Base-by-base conservation (phyloP, 2,113 vertebrate species). In the Meleagris gallopavo region DNA sequence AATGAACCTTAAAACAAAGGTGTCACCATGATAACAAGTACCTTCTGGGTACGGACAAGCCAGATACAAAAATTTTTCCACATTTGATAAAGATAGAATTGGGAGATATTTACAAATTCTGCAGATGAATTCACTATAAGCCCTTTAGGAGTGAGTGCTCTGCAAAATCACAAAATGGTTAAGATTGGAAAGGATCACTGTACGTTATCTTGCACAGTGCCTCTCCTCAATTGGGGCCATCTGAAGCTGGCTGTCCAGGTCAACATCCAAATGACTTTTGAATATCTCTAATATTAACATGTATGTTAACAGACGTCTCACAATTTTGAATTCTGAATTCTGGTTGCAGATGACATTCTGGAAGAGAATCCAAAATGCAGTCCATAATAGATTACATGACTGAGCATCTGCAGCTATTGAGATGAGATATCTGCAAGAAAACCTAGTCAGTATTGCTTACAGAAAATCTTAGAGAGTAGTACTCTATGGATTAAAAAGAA, bases 1-100 rank as follows among this genome's bases (percentile, higher is more conserved):
- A 6, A 24, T 5, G 76, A n/a, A 70, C 71, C 57, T 89, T 88
- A 79, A 79, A 87, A 82, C 29, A 94, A 93, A 25, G 2, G 8
- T 74, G 40, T 76, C 66, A 87, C 71, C 24, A 87, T 82, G 62
- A 71, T 76, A 65, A 48, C 58, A 79, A 48, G 54, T 89, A 50
- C 71, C 50, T 93, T 76, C 87, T 85, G 67, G 22, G 5, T 62
- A 95, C 54, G 66, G 67, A 88, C 36, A 85, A 94, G 62, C 38
- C 66, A 94, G 71, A 89, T 15, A 72, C 5, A 89, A 82, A 89
- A 57, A 9, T 25, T 16, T 69, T 91, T 65, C 34, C 74, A 9
- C 20, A 17, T 66, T 8, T 65, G 19, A 75, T 69, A 76, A 36
- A 89, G 66, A 72, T 9, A 75, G 27, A 76, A 41, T 40, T 22